Conservation (phyloP, 2,113 vertebrate genomes). For the Cisticola juncidis region DNA sequence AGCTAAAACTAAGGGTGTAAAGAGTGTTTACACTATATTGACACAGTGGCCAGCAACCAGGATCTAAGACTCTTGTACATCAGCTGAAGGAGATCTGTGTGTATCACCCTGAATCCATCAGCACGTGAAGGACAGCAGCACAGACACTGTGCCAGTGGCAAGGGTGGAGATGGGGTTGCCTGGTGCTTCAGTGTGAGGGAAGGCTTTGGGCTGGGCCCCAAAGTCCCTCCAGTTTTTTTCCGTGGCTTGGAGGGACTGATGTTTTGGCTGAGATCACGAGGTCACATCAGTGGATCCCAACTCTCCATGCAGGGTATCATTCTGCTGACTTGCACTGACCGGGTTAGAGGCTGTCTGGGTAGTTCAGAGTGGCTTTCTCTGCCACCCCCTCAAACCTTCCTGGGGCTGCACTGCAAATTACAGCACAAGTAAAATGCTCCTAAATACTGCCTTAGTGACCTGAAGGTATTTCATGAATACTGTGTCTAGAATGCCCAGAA, state of each 20-base stretch:
- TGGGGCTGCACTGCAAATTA: not conserved
- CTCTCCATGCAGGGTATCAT: fast-evolving
- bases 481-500: not conserved
- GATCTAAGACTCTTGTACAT: not conserved
- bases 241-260: not conserved
- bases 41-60: not conserved
- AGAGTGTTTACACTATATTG: not conserved
- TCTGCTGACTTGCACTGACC: fast-evolving
- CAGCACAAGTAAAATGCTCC: not conserved
- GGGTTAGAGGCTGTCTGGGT: not conserved
- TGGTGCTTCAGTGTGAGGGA: not conserved
- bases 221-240: not conserved
- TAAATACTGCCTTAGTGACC: not conserved
- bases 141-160: not conserved
- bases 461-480: not conserved
- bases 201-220: not conserved
- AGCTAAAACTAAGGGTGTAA: not conserved
- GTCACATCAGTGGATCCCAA: not conserved
- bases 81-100: not conserved
- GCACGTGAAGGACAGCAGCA: not conserved
- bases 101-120: not conserved
- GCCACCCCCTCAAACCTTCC: not conserved
- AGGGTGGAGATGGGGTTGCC: not conserved
- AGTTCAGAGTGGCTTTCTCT: not conserved
- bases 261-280: not conserved